Evolutionary conservation across 2,113 vertebrate species (phyloP).

Genomic region (Hyperopisus bebe): DNA sequence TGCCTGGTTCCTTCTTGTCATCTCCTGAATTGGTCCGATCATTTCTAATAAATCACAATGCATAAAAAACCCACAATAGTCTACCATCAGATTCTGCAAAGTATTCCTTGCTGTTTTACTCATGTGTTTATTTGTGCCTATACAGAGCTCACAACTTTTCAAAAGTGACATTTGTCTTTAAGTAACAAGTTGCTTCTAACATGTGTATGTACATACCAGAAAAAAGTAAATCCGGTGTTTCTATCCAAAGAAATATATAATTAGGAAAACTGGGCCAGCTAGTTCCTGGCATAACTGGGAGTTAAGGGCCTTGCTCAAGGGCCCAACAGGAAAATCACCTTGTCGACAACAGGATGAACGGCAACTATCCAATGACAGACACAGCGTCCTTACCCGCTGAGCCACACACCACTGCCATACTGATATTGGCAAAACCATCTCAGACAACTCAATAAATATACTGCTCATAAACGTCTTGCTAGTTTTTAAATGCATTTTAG

Average conservation of each 20-base stretch:
- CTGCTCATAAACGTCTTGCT: neutral
- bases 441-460: neutral
- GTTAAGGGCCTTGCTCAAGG: neutral
- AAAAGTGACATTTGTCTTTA: neutral
- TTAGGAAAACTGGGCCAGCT: neutral
- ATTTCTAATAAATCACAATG: slow-evolving; percentile 60
- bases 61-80: neutral
- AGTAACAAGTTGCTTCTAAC: neutral
- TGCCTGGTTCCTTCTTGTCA: slow-evolving; percentile 60
- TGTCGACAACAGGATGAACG: neutral
- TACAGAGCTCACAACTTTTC: neutral
- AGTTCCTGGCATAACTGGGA: neutral
- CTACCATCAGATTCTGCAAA: neutral
- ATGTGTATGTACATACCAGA: neutral
- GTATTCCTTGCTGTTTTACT: neutral
- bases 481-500: neutral
- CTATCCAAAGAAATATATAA: neutral
- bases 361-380: neutral
- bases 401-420: neutral
- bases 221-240: neutral
- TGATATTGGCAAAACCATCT: neutral
- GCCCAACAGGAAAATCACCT: neutral
- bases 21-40: slow-evolving; percentile 70
- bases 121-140: neutral
- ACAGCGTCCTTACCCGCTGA: neutral